Conservation (phyloP, 2,113 vertebrate genomes). For the Callipepla squamata region DNA sequence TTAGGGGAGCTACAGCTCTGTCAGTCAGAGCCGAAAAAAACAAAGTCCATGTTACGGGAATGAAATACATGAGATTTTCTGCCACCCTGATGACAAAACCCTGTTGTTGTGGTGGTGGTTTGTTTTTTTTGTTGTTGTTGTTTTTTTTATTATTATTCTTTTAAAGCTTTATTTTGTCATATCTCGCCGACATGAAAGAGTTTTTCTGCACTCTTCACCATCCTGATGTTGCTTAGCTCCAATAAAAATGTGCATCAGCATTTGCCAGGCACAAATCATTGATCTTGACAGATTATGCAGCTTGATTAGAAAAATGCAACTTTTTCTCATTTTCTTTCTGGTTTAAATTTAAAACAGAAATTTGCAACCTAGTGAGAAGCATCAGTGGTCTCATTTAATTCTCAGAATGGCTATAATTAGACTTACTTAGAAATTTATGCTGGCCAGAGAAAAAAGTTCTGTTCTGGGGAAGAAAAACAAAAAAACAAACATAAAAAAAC, state of each 20-base stretch:
- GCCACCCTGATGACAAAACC: not conserved
- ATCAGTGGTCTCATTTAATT: not conserved
- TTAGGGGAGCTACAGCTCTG: not conserved
- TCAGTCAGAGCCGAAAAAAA: not conserved
- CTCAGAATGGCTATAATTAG: not conserved
- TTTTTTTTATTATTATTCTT: not conserved
- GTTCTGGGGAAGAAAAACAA: not conserved
- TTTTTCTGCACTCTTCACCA: not conserved
- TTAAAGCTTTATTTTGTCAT: not conserved
- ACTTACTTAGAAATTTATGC: not conserved
- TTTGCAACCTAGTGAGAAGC: not conserved
- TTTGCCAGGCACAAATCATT: not conserved
- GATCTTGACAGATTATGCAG: slow-evolving; percentile 35
- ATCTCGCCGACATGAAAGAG: not conserved
- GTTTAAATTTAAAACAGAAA: not conserved
- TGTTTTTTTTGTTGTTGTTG: no score
- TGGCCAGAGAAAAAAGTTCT: not conserved
- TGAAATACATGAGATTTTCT: not conserved
- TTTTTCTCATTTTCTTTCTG: not conserved
- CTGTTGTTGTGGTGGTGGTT: not conserved
- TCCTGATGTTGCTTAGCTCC: slow-evolving; percentile 18
- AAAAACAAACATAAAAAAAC: not conserved
- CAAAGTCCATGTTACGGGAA: not conserved
- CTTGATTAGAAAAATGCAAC: slow-evolving; percentile 35
- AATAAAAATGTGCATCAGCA: not conserved